These are phyloP conservation scores for Triplophysa rosa DNA, from an alignment of 2,113 vertebrate genomes.

Conservation along the genomic window DNA sequence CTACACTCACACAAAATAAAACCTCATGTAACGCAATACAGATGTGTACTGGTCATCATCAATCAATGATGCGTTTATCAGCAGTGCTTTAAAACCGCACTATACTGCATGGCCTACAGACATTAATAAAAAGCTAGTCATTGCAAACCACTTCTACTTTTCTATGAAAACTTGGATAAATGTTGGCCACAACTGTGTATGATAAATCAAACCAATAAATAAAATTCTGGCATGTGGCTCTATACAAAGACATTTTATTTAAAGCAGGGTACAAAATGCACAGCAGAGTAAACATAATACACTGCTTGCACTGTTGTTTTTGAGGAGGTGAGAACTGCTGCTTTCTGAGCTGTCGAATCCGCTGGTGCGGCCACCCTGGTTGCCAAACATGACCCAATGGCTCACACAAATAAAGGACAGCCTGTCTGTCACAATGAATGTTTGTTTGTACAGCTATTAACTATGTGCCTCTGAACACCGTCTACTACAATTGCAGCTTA, in stretches of 20 bases:
- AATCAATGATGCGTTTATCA: too few relatives aligned
- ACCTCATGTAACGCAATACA: not conserved
- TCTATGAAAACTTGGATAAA: too few relatives aligned
- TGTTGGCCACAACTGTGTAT: too few relatives aligned
- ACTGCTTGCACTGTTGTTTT: not conserved
- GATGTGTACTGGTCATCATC: too few relatives aligned
- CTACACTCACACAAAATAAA: not conserved
- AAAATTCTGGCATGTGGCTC: too few relatives aligned
- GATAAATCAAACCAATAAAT: too few relatives aligned
- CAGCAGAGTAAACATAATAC: not conserved
- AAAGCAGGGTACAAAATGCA: not conserved
- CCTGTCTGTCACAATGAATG: slow-evolving; percentile 60
- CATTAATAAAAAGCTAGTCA: too few relatives aligned
- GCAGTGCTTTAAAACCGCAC: too few relatives aligned
- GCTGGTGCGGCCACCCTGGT: not conserved
- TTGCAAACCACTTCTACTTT: too few relatives aligned
- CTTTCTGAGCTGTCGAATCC: slow-evolving; percentile 7
- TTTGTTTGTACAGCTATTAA: slow-evolving; percentile 26
- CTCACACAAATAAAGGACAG: slow-evolving; percentile 52
- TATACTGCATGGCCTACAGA: too few relatives aligned
- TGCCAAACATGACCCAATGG: slow-evolving; percentile 2
- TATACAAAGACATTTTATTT: not conserved
- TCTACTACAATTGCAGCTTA: slow-evolving; percentile 21
- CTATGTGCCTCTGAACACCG: not conserved
- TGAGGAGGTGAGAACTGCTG: slow-evolving; percentile 1